Evolutionary conservation across 2,113 vertebrate species (phyloP), one percentile per base, ranked within the genome.

Genomic region (Lagopus muta): DNA sequence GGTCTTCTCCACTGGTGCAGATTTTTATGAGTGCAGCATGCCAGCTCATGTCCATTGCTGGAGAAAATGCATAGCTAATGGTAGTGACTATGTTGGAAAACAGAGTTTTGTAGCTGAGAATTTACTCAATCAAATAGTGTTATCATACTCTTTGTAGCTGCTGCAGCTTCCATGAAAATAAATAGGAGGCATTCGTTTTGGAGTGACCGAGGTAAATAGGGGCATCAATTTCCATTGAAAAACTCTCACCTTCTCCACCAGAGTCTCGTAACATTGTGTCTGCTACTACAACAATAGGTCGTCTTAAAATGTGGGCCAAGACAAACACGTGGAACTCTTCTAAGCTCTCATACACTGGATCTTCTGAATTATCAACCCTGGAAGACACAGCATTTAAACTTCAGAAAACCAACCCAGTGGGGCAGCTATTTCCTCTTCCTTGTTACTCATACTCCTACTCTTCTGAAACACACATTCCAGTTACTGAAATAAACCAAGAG

Each of bases 321-420:
- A 99, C 99, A 84, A 99, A 99, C 72, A 99, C 99, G 27, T 99
- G 99, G 97, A 99, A 99, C 96, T 99, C 99, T 78, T 99, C 99
- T 67, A 99, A 97, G 91, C 99, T 99, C 97, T 99, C 99, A 28
- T 99, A 99, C 45, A 99, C 99, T 0, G 99, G 99, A 89, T 99
- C 99, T 94, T 99, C 99, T 5, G 99, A 97, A 93, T 98, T 99
- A 94, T 99, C 99, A 87, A 99, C 98, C 54, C 99, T 99, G 95
- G 60, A 95, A 91, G 67, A 96, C n/a, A 95, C 36, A 92, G 48
- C 11, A 90, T 27, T 70, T 71, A 18, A 22, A 48, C 15, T 40
- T 47, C 10, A 40, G 69, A 75, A 70, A 82, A 47, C 11, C 30
- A 67, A 40, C n/a, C 27, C 8, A 47, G n/a, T n/a, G n/a, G 36